Evolutionary conservation across 2,797 vertebrate genomes (phyloP).

Genomic region (Ceyx erithaca): DNA sequence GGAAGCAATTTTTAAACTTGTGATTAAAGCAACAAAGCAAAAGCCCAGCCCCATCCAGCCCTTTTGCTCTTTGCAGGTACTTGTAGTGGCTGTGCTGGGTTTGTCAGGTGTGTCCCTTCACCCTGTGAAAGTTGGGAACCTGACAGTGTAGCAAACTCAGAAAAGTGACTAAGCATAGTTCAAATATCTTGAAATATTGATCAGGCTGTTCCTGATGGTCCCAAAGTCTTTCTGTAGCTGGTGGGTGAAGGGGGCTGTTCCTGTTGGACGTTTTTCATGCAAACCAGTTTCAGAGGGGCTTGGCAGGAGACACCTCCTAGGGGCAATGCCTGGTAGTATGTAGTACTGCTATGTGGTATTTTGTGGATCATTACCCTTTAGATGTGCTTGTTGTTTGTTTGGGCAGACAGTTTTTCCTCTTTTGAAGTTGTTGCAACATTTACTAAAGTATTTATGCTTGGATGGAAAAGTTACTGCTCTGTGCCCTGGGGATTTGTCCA

Average conservation of each 20-base stretch:
- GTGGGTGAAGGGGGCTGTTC: neutral
- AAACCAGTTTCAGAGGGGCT: neutral
- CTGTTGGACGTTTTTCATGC: neutral
- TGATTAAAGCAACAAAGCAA: neutral
- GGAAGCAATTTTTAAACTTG: neutral
- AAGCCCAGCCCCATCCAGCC: neutral
- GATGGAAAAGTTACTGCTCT: neutral
- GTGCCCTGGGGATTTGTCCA: neutral
- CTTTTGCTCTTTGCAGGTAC: neutral
- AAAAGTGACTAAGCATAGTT: neutral
- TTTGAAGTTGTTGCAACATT: neutral
- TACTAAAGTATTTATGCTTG: neutral
- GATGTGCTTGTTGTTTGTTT: neutral
- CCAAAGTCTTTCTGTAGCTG: neutral
- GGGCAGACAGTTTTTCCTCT: neutral
- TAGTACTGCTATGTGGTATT: neutral
- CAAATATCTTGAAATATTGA: neutral
- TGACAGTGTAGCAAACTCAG: neutral
- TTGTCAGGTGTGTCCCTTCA: neutral
- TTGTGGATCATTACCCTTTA: neutral
- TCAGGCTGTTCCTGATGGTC: neutral
- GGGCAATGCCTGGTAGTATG: neutral
- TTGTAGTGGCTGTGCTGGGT: accelerated
- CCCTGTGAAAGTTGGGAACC: neutral
- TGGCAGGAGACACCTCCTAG: neutral